These are phyloP conservation scores for Tringa solitaria DNA, from an alignment of 2,113 vertebrate genomes.

Conservation along the genomic window DNA sequence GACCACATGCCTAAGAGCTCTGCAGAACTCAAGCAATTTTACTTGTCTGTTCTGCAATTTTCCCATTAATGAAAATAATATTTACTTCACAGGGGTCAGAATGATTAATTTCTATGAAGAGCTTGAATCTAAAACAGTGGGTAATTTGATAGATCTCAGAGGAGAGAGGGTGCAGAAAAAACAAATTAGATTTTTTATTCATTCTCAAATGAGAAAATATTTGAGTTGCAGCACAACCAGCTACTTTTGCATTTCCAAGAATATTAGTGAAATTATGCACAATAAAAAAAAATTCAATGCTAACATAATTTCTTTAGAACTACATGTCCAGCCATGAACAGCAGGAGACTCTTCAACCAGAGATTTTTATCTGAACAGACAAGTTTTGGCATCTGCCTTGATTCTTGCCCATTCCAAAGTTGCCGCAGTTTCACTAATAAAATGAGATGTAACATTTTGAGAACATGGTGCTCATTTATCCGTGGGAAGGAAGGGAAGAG, in stretches of 20 bases:
- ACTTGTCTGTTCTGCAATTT: constrained; percentile 16
- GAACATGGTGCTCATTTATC: not conserved
- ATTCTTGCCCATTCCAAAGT: not conserved
- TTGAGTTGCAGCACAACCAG: not conserved
- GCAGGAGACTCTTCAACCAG: not conserved
- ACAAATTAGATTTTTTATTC: constrained; percentile 1
- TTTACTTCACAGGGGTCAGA: constrained; percentile 42
- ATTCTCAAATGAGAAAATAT: not conserved
- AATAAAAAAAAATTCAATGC: not conserved
- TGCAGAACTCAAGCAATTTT: constrained; percentile 13
- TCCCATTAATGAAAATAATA: constrained; percentile 48
- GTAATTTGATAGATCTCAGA: constrained; percentile 23
- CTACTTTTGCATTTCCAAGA: not conserved
- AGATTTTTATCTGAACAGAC: not conserved
- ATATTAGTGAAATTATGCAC: not conserved
- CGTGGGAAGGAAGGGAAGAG: not conserved
- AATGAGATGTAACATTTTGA: not conserved
- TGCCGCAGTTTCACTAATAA: not conserved
- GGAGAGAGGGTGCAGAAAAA: not conserved
- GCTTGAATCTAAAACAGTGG: not conserved
- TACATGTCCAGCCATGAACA: not conserved
- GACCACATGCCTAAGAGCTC: not conserved
- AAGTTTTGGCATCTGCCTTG: not conserved
- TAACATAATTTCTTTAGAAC: not conserved
- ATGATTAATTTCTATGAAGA: constrained; percentile 17